Percentiles rank a stretch among this genome's conserved stretches.
phyloP scores from a whole-genome alignment of 2,113 vertebrate genomes.

The Pungitius pungitius region DNA sequence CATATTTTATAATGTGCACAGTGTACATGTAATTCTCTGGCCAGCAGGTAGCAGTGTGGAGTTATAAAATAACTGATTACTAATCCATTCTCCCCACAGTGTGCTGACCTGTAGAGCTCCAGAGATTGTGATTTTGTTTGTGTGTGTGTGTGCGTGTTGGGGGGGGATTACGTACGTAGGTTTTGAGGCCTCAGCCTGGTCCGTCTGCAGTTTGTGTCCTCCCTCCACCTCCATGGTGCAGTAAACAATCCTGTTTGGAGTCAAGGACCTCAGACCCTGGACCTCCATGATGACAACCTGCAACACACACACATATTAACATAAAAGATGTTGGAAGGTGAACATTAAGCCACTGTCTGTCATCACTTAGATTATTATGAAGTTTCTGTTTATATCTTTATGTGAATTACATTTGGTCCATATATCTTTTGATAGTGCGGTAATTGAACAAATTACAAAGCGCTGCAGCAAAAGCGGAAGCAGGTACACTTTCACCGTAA shows the following conservation, averaged over 20 bases:
- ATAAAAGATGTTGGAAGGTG: background rate
- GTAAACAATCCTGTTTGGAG: constrained; percentile 98
- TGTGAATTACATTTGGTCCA: too few species aligned
- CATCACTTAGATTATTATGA: background rate
- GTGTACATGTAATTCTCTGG: background rate
- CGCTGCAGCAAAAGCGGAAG: too few species aligned
- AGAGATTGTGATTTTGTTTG: background rate
- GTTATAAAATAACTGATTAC: background rate
- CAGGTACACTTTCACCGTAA: too few species aligned
- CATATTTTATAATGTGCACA: background rate
- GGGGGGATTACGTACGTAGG: constrained; percentile 82
- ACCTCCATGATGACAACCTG: constrained; percentile 99
- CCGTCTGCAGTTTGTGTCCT: constrained; percentile 96
- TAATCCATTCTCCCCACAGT: background rate
- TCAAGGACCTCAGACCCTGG: constrained; percentile 93
- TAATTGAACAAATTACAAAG: too few species aligned
- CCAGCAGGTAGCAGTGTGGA: constrained; percentile 22
- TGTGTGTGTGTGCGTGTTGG: background rate
- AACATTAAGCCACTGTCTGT: background rate
- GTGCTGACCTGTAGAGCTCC: background rate
- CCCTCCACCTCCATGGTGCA: constrained; percentile 99
- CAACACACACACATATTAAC: background rate
- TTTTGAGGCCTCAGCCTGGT: constrained; percentile 98
- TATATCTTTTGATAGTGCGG: too few species aligned
- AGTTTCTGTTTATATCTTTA: background rate